A percentile compares a stretch with the other conserved stretches of the same genome.
These are phyloP conservation scores for Phodopus roborovskii DNA, from an alignment of 2,113 vertebrate species.

Conservation along the genomic window DNA sequence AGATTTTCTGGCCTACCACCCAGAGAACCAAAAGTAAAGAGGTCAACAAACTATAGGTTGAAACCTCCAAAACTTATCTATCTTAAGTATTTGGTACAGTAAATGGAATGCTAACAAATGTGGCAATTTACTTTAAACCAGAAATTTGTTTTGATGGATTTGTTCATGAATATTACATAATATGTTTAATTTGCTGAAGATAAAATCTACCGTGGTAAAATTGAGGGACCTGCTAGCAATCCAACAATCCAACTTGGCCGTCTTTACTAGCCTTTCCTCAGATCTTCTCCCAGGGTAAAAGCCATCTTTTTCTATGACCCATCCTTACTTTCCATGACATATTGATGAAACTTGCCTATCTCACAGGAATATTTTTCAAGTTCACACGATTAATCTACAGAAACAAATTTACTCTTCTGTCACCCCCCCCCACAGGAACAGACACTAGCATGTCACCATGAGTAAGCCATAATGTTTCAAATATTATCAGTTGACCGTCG, in stretches of 20 bases:
- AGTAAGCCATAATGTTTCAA: slow-evolving; percentile 48
- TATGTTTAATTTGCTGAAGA: slow-evolving; percentile 12
- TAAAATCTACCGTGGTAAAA: neutral
- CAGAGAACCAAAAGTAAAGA: neutral
- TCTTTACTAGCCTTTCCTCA: neutral
- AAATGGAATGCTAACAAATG: neutral
- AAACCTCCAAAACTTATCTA: neutral
- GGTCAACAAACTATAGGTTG: neutral
- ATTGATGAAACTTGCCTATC: neutral
- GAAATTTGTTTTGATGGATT: slow-evolving; percentile 30
- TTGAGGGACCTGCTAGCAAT: neutral
- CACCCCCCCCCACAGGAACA: slow-evolving; percentile 16
- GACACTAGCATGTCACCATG: neutral
- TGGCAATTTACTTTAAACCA: slow-evolving; percentile 11
- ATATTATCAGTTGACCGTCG: slow-evolving; percentile 9
- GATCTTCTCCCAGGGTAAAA: neutral
- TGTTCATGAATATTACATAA: slow-evolving; percentile 24
- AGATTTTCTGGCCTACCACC: neutral
- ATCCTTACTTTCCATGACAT: neutral
- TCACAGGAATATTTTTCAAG: neutral
- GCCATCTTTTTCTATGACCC: neutral
- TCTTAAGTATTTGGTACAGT: neutral
- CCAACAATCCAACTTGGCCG: neutral
- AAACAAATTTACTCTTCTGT: slow-evolving; percentile 18
- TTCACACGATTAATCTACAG: neutral